Base-by-base conservation (phyloP, 2,113 vertebrate species). In the Eclectus roratus region DNA sequence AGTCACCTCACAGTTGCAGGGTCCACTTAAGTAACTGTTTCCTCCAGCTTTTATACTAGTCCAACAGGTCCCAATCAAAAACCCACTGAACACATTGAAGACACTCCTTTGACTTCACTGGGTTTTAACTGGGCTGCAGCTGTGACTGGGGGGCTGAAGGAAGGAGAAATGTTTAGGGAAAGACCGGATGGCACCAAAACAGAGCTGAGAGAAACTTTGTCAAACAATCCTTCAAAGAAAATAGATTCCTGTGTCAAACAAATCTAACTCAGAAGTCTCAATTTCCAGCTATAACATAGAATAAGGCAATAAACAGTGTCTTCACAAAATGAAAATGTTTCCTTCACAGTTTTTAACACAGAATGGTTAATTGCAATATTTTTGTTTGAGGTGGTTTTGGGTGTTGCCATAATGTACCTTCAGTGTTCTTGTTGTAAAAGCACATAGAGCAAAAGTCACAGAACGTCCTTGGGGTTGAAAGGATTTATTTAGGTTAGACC, bases 281-380 rank as follows among this genome's bases (percentile, higher is more conserved):
- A 83, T 97, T 97, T 97, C 93, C 94, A 96, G 71, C 96, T 95
- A 96, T 92, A 94, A 94, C 60, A 79, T 60, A 85, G 88, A 96
- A 92, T 95, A 97, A 98, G 97, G 97, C 97, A 98, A 97, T 98
- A 98, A 97, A 96, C 89, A 14, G 7, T 91, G 93, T 98, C 94
- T 96, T 98, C 89, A 93, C 88, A 94, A 94, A 92, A 96, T 96
- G 93, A 91, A 88, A 80, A 95, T 93, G 90, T 97, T 97, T 91
- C 71, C 93, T 96, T 91, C 70, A 84, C 88, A 97, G 95, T 97
- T 95, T 97, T 87, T 97, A 85, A 97, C 94, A 47, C 79, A 21
- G 84, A 91, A 85, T 73, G 91, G 52, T 94, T 93, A 77, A 78
- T 94, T 94, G 85, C 89, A 85, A 60, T 95, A 91, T 82, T 94